phyloP scores from a whole-genome alignment of 2,888 invertebrate species.

The Ischnura elegans region DNA sequence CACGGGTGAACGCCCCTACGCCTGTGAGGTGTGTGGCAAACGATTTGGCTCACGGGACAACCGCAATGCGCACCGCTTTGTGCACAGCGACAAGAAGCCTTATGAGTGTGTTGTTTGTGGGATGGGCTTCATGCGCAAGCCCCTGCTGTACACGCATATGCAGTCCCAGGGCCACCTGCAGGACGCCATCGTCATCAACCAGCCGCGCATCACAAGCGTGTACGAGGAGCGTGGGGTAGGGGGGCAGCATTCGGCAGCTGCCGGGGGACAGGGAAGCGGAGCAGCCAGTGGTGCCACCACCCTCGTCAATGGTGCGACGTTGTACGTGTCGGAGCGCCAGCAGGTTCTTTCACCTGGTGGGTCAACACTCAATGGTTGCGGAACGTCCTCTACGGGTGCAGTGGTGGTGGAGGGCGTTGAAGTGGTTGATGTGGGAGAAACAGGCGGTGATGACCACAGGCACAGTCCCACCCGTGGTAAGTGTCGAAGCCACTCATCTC shows the following conservation, averaged over 20 bases:
- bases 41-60: slow-evolving; percentile 92
- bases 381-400: not conserved
- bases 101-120: slow-evolving; percentile 91
- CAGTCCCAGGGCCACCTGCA: slow-evolving; percentile 86
- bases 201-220: slow-evolving; percentile 84
- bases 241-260: not conserved
- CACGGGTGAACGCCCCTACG: slow-evolving; percentile 87
- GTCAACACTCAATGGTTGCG: not conserved
- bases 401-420: slow-evolving; percentile 3
- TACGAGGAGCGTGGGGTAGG: not conserved
- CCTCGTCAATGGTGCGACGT: slow-evolving; percentile 2
- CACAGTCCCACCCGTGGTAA: not conserved
- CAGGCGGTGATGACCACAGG: not conserved
- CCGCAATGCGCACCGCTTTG: slow-evolving; percentile 90
- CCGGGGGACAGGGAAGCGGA: not conserved
- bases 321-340: slow-evolving; percentile 19
- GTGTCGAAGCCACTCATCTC: not conserved
- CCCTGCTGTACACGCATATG: slow-evolving; percentile 88
- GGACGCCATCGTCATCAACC: slow-evolving; percentile 90
- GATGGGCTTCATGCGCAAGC: slow-evolving; percentile 91
- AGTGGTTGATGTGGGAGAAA: not conserved
- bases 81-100: slow-evolving; percentile 92
- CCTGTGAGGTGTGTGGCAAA: slow-evolving; percentile 90
- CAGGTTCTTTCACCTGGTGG: not conserved
- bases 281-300: not conserved